These are phyloP conservation scores for Zaprionus davidi DNA, from an alignment of 1,140 invertebrate species.

Conservation along the genomic window DNA sequence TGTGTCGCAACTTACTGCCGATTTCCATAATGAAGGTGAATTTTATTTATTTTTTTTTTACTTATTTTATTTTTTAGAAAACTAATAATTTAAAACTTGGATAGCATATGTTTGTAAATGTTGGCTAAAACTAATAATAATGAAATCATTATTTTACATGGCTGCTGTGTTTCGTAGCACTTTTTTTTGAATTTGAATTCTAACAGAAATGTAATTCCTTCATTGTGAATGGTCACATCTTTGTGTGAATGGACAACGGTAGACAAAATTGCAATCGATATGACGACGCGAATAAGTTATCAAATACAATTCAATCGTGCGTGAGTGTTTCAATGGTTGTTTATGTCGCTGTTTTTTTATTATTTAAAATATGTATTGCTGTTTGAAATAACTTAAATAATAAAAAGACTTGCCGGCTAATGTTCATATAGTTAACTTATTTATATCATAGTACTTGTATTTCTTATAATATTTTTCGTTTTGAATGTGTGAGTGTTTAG, in stretches of 20 bases:
- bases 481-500: slow-evolving; percentile 20
- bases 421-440: neutral
- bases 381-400: neutral
- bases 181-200: neutral
- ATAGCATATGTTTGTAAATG: neutral
- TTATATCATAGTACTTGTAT: neutral
- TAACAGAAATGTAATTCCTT: neutral
- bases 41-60: slow-evolving; percentile 21
- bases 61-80: slow-evolving; percentile 6
- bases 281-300: slow-evolving; percentile 14
- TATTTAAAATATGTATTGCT: neutral
- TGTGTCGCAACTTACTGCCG: slow-evolving; percentile 45
- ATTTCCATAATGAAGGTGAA: slow-evolving; percentile 56
- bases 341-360: slow-evolving; percentile 12
- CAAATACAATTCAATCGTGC: slow-evolving; percentile 18
- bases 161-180: slow-evolving; percentile 5
- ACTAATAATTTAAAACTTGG: slow-evolving; percentile 27
- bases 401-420: neutral
- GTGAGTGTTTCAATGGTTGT: slow-evolving; percentile 22
- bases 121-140: neutral
- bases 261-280: neutral
- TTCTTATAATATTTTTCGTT: neutral
- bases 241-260: slow-evolving; percentile 17
- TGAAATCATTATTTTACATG: neutral
- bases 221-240: neutral